A percentile compares a stretch with the other conserved stretches of the same genome.
Conservation (phyloP, 1,140 invertebrate genomes). For the Lasioglossum albipes region DNA sequence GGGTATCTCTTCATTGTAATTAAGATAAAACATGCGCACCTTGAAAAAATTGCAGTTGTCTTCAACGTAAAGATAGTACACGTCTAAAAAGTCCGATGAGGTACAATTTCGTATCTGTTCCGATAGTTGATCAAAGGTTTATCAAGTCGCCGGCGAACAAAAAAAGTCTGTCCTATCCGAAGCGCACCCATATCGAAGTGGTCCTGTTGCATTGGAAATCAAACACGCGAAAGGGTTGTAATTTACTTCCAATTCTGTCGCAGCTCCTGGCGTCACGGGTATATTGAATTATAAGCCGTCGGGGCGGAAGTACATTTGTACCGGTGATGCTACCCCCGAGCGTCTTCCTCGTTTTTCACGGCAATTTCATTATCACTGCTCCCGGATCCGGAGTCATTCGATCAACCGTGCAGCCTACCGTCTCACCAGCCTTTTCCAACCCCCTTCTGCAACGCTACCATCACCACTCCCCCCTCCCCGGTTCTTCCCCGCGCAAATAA, state of each 20-base stretch:
- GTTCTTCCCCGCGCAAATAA: constrained; percentile 47
- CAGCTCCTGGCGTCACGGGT: neutral
- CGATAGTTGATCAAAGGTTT: no score
- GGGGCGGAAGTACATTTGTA: constrained; percentile 15
- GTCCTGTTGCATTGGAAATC: neutral
- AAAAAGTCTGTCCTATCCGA: neutral
- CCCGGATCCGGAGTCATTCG: constrained; percentile 51
- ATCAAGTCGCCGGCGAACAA: no score
- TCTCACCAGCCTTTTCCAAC: constrained; percentile 19
- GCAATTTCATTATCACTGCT: constrained; percentile 59
- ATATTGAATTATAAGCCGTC: constrained; percentile 41
- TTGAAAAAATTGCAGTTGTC: no score
- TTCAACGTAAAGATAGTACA: no score
- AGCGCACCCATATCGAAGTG: neutral
- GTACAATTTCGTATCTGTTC: no score
- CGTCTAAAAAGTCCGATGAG: no score
- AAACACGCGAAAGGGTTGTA: constrained; percentile 1
- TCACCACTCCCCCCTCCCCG: no score
- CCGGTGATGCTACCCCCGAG: neutral
- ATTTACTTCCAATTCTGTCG: constrained; percentile 1
- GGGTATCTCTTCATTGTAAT: no score
- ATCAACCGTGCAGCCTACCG: constrained; percentile 40
- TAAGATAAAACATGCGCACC: no score
- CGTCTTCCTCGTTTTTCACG: constrained; percentile 35
- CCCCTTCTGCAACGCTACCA: neutral